Evolutionary conservation across 2,797 vertebrate species (phyloP), one percentile per base, ranked within the genome.

Genomic region (Epinephelus malabaricus): DNA sequence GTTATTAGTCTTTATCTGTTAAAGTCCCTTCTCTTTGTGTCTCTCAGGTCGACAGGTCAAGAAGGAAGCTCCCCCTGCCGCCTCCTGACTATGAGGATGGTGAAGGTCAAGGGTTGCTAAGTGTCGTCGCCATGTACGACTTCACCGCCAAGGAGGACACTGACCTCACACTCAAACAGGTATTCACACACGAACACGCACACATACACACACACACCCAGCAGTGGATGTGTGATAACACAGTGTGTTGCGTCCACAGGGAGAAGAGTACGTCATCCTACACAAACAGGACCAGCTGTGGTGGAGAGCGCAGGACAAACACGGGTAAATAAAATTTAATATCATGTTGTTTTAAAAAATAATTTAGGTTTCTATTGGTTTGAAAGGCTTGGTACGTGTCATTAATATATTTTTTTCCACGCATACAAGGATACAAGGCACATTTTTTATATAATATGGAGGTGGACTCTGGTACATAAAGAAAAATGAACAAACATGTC

Each of bases 301-400:
- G 97, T 98, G 97, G 97, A 93, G 94, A 61, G 97, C 96, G 0
- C 95, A 96, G 93, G 97, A 98, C 86, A 89, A 47, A 45, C 78
- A 94, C 0, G 97, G 97, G 97, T 98, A 62, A 8, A 1, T 3
- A 25, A 25, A 38, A 27, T 27, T 4, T 27, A 27, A 27, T 27
- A 27, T 27, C 4, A 27, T 1, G 11, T 40, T 10, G 11, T 40
- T 34, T 34, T 34, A 34, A 27, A 27, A 27, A 27, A 34, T 34
- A 34, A 34, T 8, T 34, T 8, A 34, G 7, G 34, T 34, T 34
- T 7, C 7, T 34, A 34, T 34, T 7, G 34, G 34, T 34, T 7
- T 34, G 7, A 34, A 34, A 34, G 5, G 34, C 34, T 34, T 8
- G 7, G 34, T 30, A 0, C 27, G 27, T 30, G 27, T 30, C 27